A percentile compares a stretch with the other conserved stretches of the same genome.
Conservation (phyloP, 2,113 vertebrate species). For the Pterophyllum scalare region DNA sequence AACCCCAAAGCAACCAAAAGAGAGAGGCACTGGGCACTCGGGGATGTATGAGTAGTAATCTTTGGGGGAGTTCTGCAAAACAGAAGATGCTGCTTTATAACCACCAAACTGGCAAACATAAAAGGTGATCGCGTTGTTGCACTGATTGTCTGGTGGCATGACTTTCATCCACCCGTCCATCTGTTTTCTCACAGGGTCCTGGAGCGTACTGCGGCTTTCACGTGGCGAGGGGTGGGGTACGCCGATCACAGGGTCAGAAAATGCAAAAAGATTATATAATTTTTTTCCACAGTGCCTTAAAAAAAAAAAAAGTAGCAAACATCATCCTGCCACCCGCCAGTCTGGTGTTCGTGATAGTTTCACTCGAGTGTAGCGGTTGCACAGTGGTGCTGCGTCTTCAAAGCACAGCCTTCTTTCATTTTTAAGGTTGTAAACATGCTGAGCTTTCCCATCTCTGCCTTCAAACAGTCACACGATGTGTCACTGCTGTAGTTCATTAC, state of each 20-base stretch:
- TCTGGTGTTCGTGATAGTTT: not conserved
- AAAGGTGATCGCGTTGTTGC: not conserved
- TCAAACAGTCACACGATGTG: not conserved
- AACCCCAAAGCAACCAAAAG: not conserved
- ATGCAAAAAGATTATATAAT: no score
- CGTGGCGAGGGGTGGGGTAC: no score
- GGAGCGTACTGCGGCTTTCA: no score
- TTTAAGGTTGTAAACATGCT: not conserved
- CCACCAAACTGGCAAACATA: not conserved
- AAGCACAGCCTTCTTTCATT: not conserved
- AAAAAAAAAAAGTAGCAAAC: accelerated
- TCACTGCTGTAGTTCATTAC: not conserved
- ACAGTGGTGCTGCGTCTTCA: not conserved
- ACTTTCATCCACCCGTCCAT: no score
- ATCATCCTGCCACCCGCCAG: not conserved
- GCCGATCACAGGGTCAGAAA: no score
- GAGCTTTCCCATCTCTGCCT: not conserved
- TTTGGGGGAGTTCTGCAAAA: not conserved
- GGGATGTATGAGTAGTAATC: not conserved
- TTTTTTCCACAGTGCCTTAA: accelerated
- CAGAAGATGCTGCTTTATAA: not conserved
- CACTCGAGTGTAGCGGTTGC: not conserved
- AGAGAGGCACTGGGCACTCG: accelerated
- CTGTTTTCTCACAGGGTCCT: no score
- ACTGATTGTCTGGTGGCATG: not conserved